phyloP scores from a whole-genome alignment of 2,888 invertebrate genomes.

The Dyspetes luteomarginatus region DNA sequence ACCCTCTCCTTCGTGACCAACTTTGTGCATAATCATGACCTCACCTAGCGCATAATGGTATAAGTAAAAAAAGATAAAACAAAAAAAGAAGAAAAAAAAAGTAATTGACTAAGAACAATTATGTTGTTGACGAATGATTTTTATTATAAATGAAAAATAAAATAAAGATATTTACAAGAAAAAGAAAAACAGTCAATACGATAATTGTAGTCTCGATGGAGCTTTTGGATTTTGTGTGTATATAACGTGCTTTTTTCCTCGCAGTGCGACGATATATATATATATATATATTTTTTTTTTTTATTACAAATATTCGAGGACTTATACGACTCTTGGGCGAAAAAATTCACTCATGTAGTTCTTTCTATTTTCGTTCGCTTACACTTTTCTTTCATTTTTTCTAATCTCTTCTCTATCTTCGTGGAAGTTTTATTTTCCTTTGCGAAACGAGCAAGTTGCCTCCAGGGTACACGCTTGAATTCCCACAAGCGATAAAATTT shows the following conservation, averaged over 20 bases:
- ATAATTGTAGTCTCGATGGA: conserved; percentile 66
- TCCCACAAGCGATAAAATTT: conserved; percentile 18
- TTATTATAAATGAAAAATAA: conserved; percentile 84
- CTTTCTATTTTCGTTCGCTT: not conserved
- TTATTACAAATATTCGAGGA: conserved; percentile 23
- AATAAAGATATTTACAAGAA: conserved; percentile 84
- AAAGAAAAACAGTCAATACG: conserved; percentile 77
- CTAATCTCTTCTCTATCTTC: not conserved
- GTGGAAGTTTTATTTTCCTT: conserved; percentile 32
- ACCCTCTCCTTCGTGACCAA: conserved; percentile 79
- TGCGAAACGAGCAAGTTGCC: not conserved
- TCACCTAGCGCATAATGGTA: conserved; percentile 69
- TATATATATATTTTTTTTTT: conserved; percentile 19
- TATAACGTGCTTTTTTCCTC: conserved; percentile 51
- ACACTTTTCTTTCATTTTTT: not conserved
- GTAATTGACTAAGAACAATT: conserved; percentile 83
- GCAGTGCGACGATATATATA: conserved; percentile 55
- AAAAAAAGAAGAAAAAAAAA: conserved; percentile 67
- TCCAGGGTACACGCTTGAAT: conserved; percentile 15
- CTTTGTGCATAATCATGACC: conserved; percentile 83
- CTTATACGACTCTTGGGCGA: not conserved
- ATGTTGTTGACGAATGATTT: conserved; percentile 84
- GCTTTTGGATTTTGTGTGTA: conserved; percentile 22
- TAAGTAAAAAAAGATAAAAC: conserved; percentile 66
- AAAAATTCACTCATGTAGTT: conserved; percentile 16